Evolutionary conservation across 2,797 vertebrate genomes (phyloP).

Genomic region (Knipowitschia caucasica): DNA sequence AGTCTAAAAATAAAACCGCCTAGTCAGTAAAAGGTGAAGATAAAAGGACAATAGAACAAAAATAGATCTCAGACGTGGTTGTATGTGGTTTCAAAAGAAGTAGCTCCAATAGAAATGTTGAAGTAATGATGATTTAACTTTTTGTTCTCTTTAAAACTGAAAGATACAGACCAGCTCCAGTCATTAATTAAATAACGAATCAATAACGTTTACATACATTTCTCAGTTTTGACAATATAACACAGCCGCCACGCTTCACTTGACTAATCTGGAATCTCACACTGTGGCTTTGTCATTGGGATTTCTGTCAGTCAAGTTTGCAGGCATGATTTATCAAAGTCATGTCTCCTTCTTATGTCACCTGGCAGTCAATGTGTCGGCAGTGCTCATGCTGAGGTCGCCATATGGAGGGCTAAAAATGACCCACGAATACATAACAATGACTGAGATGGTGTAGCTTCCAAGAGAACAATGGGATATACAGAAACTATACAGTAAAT

Average conservation of each 20-base stretch:
- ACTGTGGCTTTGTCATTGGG: constrained; percentile 31
- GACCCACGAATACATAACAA: constrained; percentile 22
- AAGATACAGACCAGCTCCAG: not conserved
- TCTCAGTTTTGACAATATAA: not conserved
- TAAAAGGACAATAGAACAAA: not conserved
- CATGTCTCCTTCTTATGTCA: constrained; percentile 48
- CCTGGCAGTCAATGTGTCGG: constrained; percentile 63
- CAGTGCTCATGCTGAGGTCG: constrained; percentile 53
- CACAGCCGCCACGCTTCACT: not conserved
- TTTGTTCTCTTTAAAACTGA: no score
- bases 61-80: not conserved
- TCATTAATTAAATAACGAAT: not conserved
- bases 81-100: not conserved
- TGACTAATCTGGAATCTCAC: not conserved
- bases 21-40: not conserved
- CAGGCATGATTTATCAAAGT: constrained; percentile 48
- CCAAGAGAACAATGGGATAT: constrained; percentile 15
- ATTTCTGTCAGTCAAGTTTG: constrained; percentile 44
- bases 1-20: not conserved
- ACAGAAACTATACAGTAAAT: no score
- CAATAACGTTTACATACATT: not conserved
- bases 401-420: constrained; percentile 82
- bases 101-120: not conserved
- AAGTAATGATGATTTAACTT: no score
- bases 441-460: constrained; percentile 6